Evolutionary conservation across 2,113 vertebrate genomes (phyloP), one percentile per base, ranked within the genome.

Genomic region (Oreocharis arfaki): DNA sequence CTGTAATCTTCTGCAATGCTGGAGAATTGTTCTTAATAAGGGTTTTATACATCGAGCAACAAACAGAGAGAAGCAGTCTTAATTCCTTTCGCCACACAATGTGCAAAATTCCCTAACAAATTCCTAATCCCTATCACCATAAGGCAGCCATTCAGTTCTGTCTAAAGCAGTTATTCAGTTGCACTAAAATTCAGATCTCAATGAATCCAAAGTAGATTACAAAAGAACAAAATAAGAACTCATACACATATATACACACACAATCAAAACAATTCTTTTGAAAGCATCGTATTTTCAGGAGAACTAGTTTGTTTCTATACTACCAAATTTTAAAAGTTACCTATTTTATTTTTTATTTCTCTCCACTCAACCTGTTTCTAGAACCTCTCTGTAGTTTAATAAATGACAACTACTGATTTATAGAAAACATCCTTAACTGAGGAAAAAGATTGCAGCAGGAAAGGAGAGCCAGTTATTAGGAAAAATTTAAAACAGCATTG

Each of bases 391-490:
- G 6, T 52, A 37, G 8, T 70, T 87, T 52, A 78, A 46, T 23
- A 88, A 19, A 63, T 22, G 23, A 53, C 50, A 57, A 12, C 11
- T 22, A 63, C 13, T 21, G 13, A 77, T 77, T 35, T 77, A 57
- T 15, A 59, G 61, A 81, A 83, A 61, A 47, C 28, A 53, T 32
- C 21, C 8, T 49, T 50, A 59, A 64, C 20, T 39, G 18, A 47
- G 53, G 24, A 57, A 81, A 61, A 81, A 61, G 11, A 11, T 3
- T 18, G 10, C 5, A 12, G 19, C 19, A 49, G 23, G 9, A 49
- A 30, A 2, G 3, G 13, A 9, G 5, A 35, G 8, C 2, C 7
- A 8, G n/a, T 32, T 30, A 65, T 10, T 4, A 33, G 60, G 22
- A 84, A 87, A 74, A 76, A 65, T 4, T 17, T 67, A 28, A 47